These are phyloP conservation scores for Sphaerodactylus townsendi DNA, from an alignment of 2,113 vertebrate species.

Conservation along the genomic window DNA sequence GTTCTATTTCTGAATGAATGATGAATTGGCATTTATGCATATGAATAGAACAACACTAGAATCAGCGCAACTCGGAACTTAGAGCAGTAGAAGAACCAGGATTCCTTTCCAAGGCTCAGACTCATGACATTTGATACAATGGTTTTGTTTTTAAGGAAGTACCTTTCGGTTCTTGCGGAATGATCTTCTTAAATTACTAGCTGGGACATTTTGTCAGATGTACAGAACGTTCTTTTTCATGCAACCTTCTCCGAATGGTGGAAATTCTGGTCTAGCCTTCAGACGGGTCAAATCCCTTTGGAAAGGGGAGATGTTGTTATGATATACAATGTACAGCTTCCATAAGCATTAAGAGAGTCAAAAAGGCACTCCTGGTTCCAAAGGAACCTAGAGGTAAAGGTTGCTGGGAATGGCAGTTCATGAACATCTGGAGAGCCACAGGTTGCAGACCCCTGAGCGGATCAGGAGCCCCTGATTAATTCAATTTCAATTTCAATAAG, in stretches of 20 bases:
- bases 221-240: not conserved
- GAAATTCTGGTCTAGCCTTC: not conserved
- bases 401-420: too few relatives aligned
- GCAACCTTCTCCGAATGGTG: not conserved
- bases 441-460: too few relatives aligned
- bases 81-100: not conserved
- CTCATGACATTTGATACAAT: not conserved
- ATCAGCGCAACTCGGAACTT: too few relatives aligned
- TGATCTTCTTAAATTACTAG: not conserved
- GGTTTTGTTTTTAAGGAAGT: not conserved
- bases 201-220: too few relatives aligned
- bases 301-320: not conserved
- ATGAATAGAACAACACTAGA: not conserved
- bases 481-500: too few relatives aligned
- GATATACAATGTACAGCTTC: too few relatives aligned
- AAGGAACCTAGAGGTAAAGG: not conserved
- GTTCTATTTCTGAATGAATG: not conserved
- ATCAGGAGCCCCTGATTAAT: too few relatives aligned
- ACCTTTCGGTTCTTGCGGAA: not conserved
- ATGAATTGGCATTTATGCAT: not conserved
- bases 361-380: not conserved
- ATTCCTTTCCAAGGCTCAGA: not conserved
- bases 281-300: not conserved
- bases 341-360: too few relatives aligned
- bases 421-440: too few relatives aligned